A percentile compares a stretch with the other conserved stretches of the same genome.
These are phyloP conservation scores for Macrotrachela quadricornifera DNA, from an alignment of 1,140 invertebrate genomes.

Conservation along the genomic window DNA sequence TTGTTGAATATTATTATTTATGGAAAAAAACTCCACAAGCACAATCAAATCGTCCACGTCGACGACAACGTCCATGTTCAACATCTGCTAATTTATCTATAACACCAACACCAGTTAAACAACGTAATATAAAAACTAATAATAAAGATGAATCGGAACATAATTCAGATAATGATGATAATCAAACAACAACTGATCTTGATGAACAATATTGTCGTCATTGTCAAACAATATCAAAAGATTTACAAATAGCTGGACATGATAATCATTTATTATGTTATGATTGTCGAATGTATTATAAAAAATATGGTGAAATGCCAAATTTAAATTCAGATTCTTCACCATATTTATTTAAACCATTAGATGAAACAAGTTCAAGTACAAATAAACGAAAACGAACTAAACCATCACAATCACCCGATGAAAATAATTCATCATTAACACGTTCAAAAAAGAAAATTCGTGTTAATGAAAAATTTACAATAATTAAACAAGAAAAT, in stretches of 20 bases:
- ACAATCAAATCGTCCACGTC: slow-evolving; percentile 56
- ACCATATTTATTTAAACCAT: too few relatives aligned
- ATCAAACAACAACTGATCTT: neutral
- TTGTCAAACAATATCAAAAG: slow-evolving; percentile 6
- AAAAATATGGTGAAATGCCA: slow-evolving; percentile 53
- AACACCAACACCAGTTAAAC: neutral
- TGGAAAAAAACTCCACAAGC: slow-evolving; percentile 99
- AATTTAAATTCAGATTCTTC: neutral
- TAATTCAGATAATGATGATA: too few relatives aligned
- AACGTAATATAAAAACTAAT: neutral
- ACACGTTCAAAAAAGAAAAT: too few relatives aligned
- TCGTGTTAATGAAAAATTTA: too few relatives aligned
- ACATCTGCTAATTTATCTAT: slow-evolving; percentile 29
- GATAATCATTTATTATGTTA: slow-evolving; percentile 42
- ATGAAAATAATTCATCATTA: too few relatives aligned
- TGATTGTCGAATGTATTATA: slow-evolving; percentile 55
- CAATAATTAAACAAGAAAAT: too few relatives aligned
- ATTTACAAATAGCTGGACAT: neutral
- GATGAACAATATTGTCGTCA: neutral
- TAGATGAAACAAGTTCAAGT: too few relatives aligned
- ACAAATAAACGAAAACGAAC: too few relatives aligned
- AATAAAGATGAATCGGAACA: neutral
- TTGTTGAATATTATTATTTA: slow-evolving; percentile 95
- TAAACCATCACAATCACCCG: too few relatives aligned
- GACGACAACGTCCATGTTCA: slow-evolving; percentile 55